Percentiles rank a stretch among this genome's conserved stretches.
These are phyloP conservation scores for Pagetopsis macropterus DNA, from an alignment of 2,797 vertebrate genomes.

Conservation along the genomic window DNA sequence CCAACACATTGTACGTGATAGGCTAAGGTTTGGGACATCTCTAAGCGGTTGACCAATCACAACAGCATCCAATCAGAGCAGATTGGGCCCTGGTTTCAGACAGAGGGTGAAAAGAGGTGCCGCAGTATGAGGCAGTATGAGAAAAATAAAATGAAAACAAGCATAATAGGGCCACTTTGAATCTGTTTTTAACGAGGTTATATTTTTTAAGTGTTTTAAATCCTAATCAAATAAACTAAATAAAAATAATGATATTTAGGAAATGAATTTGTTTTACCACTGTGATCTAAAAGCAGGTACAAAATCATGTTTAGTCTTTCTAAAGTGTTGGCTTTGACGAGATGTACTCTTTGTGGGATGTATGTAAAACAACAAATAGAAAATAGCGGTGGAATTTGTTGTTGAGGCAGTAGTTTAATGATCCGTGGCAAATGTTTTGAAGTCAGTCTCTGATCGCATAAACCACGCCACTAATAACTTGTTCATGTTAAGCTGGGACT, in stretches of 20 bases:
- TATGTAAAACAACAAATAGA: not conserved
- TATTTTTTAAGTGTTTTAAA: not conserved
- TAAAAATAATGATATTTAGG: not conserved
- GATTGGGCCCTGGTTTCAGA: too few species aligned
- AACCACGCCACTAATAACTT: conserved; percentile 1
- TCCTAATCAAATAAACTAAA: too few species aligned
- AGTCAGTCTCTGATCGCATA: not conserved
- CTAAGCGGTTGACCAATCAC: too few species aligned
- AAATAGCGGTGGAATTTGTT: not conserved
- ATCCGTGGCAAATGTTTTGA: not conserved
- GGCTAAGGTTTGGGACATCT: too few species aligned
- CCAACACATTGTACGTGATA: too few species aligned
- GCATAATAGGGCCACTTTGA: too few species aligned
- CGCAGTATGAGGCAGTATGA: too few species aligned
- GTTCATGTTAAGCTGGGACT: conserved; percentile 1
- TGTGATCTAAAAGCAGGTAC: conserved; percentile 45
- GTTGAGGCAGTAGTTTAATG: not conserved
- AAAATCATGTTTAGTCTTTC: conserved; percentile 43
- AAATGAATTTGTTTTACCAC: not conserved
- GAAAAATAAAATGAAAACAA: too few species aligned
- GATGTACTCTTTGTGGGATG: conserved; percentile 10
- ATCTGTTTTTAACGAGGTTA: not conserved
- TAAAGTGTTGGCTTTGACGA: conserved; percentile 32
- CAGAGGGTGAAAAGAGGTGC: too few species aligned
- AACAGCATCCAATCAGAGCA: too few species aligned